phyloP scores from a whole-genome alignment of 2,113 vertebrate genomes.

The Tangachromis dhanisi region DNA sequence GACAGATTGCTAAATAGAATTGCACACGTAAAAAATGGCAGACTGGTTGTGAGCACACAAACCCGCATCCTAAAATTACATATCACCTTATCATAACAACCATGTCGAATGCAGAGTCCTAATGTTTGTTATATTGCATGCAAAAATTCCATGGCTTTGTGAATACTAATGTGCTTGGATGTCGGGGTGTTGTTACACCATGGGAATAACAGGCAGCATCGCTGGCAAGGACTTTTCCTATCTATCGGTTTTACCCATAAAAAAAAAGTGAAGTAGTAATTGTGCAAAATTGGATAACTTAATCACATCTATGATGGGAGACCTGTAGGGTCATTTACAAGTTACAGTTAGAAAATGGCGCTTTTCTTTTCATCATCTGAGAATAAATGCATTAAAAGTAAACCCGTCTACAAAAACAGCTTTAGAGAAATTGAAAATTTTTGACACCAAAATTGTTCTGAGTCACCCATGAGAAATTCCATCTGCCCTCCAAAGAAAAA shows the following conservation, averaged over 20 bases:
- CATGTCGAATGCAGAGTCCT: neutral
- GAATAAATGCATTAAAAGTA: neutral
- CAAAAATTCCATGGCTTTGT: neutral
- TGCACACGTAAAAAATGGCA: neutral
- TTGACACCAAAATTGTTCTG: conserved; percentile 2
- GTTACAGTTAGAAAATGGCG: neutral
- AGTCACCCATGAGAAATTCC: neutral
- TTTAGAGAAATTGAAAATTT: neutral
- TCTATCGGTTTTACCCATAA: neutral
- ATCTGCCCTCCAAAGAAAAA: neutral
- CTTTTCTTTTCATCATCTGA: neutral
- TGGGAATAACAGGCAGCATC: neutral
- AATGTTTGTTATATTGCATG: neutral
- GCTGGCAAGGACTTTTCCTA: neutral
- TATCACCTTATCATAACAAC: neutral
- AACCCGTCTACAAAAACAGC: neutral
- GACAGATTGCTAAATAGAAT: neutral
- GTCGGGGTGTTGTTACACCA: neutral
- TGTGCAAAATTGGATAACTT: neutral
- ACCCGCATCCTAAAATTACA: neutral
- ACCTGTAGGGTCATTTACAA: neutral
- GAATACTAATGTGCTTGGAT: neutral
- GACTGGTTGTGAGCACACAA: neutral
- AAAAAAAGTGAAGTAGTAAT: neutral
- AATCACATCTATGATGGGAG: neutral